Evolutionary conservation across 2,797 vertebrate species (phyloP), one percentile per base, ranked within the genome.

Genomic region (Calcarius lapponicus): DNA sequence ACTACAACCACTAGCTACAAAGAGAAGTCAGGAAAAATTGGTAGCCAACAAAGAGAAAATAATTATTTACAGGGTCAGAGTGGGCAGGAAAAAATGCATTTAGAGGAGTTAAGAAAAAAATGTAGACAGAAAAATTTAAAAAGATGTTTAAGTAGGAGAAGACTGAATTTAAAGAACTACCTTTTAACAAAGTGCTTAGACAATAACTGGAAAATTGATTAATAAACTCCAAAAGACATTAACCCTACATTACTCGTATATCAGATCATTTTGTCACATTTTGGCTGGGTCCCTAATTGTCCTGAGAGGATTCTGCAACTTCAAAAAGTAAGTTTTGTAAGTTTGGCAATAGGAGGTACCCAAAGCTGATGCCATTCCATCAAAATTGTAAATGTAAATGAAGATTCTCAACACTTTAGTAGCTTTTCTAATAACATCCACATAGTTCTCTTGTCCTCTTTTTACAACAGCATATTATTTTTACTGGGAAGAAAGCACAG

Each of bases 221-320:
- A 4, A 62, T 43, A 36, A 72, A 48, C 4, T 65, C 16, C 11
- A 42, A 64, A 89, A 16, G 14, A 32, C 5, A 38, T 56, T 43
- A 42, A 66, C 3, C 3, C 5, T 25, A 18, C 1, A 13, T 67
- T 32, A n/a, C 21, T 67, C 6, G 19, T 71, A 8, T 22, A 45
- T 80, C 47, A 60, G 8, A 43, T n/a, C 0, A 53, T n/a, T 24
- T 75, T 67, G 24, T 6, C 15, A 64, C 9, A 34, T 57, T 50
- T 78, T 89, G 18, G 0, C 4, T 11, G 67, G 19, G 7, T 4
- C 6, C 3, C 5, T 4, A 45, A 0, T 24, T 61, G 11, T 58
- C 11, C n/a, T 66, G 11, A 45, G 29, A 54, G 2, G 8, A 80
- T 3, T 61, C 28, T 80, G 9, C 11, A 38, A 38, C 8, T 67